Percentiles rank a stretch among this genome's conserved stretches.
These are phyloP conservation scores for Lydus trimaculatus DNA, from an alignment of 2,888 invertebrate species.

Conservation along the genomic window DNA sequence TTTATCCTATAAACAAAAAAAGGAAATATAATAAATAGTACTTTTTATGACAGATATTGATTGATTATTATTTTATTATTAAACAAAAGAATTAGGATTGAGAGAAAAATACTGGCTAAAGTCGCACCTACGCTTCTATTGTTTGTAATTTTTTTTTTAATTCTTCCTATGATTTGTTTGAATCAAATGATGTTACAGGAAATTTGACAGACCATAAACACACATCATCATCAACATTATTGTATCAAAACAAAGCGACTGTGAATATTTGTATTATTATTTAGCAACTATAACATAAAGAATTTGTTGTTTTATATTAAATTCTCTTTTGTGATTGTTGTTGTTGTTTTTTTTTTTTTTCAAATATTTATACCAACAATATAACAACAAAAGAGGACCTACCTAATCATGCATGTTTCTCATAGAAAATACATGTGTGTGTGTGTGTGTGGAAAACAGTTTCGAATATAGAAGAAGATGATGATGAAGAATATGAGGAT, in stretches of 20 bases:
- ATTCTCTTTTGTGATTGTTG: no score
- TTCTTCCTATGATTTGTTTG: not conserved
- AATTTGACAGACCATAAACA: constrained; percentile 32
- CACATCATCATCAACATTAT: constrained; percentile 15
- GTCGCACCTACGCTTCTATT: constrained; percentile 2
- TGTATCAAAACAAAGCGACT: not conserved
- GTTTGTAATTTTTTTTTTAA: not conserved
- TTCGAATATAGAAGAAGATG: no score
- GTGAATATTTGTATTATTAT: not conserved
- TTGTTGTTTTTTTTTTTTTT: no score
- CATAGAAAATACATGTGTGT: not conserved
- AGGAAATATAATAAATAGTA: constrained; percentile 8
- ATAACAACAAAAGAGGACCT: not conserved
- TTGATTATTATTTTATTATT: not conserved
- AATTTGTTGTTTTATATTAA: no score
- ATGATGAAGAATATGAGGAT: not conserved
- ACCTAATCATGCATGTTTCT: constrained; percentile 2
- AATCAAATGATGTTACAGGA: constrained; percentile 18
- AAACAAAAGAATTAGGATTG: constrained; percentile 7
- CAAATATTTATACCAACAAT: not conserved
- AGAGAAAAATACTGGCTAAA: constrained; percentile 5
- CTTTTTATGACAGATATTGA: not conserved
- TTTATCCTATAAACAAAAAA: constrained; percentile 53
- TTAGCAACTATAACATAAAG: not conserved
- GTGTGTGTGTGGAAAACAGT: not conserved